Evolutionary conservation across 2,888 invertebrate species (phyloP), one percentile per base, ranked within the genome.

Genomic region (Coenonympha arcania): DNA sequence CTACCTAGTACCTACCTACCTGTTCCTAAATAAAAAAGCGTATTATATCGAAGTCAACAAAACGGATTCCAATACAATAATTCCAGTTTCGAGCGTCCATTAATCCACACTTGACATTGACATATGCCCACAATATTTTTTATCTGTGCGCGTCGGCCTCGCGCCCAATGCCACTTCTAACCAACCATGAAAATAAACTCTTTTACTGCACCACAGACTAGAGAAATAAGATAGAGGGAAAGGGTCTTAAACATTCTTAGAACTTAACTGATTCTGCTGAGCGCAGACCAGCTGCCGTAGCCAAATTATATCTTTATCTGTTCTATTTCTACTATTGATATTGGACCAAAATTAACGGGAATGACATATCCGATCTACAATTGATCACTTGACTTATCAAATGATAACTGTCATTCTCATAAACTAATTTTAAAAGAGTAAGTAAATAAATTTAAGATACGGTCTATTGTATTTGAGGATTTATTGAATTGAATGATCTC

Each of bases 121-220:
- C 57, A 55, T 55, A 59, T 56, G 57, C 50, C 55, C 51, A 60
- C 61, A 56, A 55, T 62, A 55, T 60, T 60, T 54, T 56, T 61
- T 63, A 59, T 61, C 61, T 59, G 58, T 55, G 55, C 44, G 48
- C 61, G 55, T 45, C 37, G 62, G 57, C 68, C 68, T 68, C 61
- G 61, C 49, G 34, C 47, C 55, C 68, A 68, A 66, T 66, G 68
- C 60, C 66, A 48, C 53, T 56, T 46, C 24, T 39, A 50, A 51
- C 54, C 50, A 40, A 50, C 52, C 52, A 55, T 56, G 50, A 52
- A 56, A 51, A 51, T 51, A 51, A 51, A 48, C 45, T 54, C 24
- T 44, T 44, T 40, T 24, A 44, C 31, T 16, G 11, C 22, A 13
- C 33, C 22, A 24, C 16, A 22, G 39, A 39, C 22, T 11, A 36